Percentiles rank a stretch among this genome's conserved stretches.
Evolutionary conservation across 2,888 invertebrate species (phyloP).

Genomic region (Spodoptera exigua): DNA sequence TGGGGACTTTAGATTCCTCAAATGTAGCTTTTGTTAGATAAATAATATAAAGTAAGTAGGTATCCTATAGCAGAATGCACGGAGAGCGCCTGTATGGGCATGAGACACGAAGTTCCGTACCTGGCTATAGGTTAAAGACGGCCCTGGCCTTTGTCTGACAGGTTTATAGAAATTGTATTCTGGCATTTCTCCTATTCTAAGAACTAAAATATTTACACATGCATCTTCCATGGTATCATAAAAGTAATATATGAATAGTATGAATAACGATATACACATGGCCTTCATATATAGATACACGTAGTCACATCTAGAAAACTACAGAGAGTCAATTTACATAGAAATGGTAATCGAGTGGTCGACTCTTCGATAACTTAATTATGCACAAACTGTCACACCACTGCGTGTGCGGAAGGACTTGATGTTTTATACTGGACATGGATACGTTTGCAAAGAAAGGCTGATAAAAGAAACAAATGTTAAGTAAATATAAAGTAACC

Average conservation of each 20-base stretch:
- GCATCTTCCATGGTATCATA: constrained; percentile 36
- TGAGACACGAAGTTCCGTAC: constrained; percentile 35
- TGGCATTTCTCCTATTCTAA: constrained; percentile 21
- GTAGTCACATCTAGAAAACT: constrained; percentile 18
- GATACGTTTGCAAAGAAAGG: constrained; percentile 67
- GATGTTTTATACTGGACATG: constrained; percentile 17
- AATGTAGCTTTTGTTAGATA: constrained; percentile 27
- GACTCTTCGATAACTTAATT: constrained; percentile 13
- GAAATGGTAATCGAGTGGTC: constrained; percentile 17
- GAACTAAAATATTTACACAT: constrained; percentile 33
- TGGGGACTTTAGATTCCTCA: constrained; percentile 13
- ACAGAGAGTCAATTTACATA: constrained; percentile 24
- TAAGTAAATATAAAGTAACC: constrained; percentile 59
- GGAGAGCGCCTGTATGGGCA: constrained; percentile 22
- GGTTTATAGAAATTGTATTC: constrained; percentile 42
- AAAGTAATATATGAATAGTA: constrained; percentile 6
- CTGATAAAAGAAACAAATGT: constrained; percentile 70
- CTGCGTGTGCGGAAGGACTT: background rate
- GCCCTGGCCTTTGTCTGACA: constrained; percentile 37
- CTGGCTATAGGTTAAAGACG: constrained; percentile 34
- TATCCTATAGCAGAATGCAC: constrained; percentile 22
- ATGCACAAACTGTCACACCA: constrained; percentile 7
- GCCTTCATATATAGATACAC: constrained; percentile 14
- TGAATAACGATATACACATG: constrained; percentile 12
- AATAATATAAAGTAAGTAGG: constrained; percentile 12